Base-by-base conservation (phyloP, 1,140 invertebrate genomes). In the Drosophila sp. region DNA sequence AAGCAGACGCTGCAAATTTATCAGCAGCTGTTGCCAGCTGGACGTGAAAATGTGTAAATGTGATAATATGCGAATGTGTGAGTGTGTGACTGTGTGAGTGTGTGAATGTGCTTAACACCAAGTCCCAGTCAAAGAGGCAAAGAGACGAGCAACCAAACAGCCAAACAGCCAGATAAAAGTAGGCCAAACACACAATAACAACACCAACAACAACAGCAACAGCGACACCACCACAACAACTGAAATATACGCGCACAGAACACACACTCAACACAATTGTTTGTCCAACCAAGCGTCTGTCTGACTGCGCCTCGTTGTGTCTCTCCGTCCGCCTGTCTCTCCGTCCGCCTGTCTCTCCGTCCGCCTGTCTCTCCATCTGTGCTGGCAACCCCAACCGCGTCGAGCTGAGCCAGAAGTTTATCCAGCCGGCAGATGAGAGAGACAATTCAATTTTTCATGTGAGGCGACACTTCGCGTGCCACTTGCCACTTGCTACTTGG, bases 11-110 rank as follows among this genome's bases (percentile, higher is more conserved):
- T 59, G 57, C 43, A 69, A 69, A 61, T 73, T 69, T 18, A 65
- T 46, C 50, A 72, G 71, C 80, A 84, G 80, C 80, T 84, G 80
- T 84, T 84, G 77, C 80, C 80, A 84, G 76, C 75, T 84, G 76
- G 76, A 78, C 77, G 80, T 76, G 80, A 56, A 65, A 65, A 54
- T 69, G 34, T 41, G 57, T 34, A 18, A 36, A 54, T 59, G 71
- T 73, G 56, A 32, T 25, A 45, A 56, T 56, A 51, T 62, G 45
- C 11, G 29, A 27, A 48, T 50, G 38, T 54, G 46, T 71, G 38
- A 65, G 58, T 73, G 65, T 40, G 38, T 71, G 38, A 65, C 58
- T 73, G 65, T 40, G 38, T 11, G 16, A 27, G 2, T 36, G 13
- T 18, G 25, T 77, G 58, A 72, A 78, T 65, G 67, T 59, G 67